Conservation (phyloP, 2,888 invertebrate genomes). For the Ectobius pallidus region DNA sequence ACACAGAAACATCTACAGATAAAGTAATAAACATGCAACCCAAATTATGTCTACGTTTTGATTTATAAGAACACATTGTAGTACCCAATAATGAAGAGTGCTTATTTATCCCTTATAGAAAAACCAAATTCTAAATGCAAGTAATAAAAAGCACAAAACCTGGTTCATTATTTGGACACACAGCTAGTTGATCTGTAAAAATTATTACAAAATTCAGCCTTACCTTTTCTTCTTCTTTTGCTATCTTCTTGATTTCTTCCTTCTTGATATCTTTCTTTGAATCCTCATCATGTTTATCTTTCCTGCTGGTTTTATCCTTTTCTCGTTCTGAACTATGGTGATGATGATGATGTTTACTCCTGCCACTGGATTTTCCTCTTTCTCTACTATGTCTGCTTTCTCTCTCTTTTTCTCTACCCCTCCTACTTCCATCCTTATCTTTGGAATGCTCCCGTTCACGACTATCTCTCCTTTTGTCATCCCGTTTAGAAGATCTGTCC, state of each 20-base stretch:
- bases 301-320: neutral
- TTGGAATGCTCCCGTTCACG: constrained; percentile 45
- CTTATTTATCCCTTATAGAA: too few species aligned
- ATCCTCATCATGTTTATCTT: constrained; percentile 40
- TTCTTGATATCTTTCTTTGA: constrained; percentile 42
- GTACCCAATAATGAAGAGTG: too few species aligned
- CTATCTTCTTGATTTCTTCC: constrained; percentile 36
- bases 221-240: constrained; percentile 39
- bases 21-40: too few species aligned
- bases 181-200: too few species aligned
- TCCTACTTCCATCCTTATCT: constrained; percentile 48
- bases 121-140: too few species aligned
- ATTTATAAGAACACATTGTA: too few species aligned
- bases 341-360: constrained; percentile 42
- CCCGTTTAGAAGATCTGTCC: constrained; percentile 19
- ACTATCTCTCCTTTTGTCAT: constrained; percentile 31
- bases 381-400: constrained; percentile 44
- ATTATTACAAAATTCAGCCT: too few species aligned
- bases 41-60: too few species aligned
- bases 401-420: constrained; percentile 42
- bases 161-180: too few species aligned
- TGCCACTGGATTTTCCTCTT: constrained; percentile 50
- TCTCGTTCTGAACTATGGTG: constrained; percentile 18
- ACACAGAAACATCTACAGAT: too few species aligned
- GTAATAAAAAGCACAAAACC: too few species aligned